Conservation (phyloP, 2,888 invertebrate species). For the Tetranychus truncatus region DNA sequence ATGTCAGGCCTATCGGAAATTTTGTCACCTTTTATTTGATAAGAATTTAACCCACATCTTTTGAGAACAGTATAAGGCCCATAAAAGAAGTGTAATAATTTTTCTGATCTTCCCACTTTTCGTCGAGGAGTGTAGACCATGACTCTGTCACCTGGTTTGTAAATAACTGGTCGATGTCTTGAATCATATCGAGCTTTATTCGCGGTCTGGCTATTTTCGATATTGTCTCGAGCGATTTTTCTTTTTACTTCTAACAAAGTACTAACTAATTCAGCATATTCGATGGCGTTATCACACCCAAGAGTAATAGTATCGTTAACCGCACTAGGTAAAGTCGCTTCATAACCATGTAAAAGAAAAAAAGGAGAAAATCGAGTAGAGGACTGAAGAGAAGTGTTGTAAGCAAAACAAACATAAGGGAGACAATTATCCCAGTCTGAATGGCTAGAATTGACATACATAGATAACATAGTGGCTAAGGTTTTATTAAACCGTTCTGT, state of each 20-base stretch:
- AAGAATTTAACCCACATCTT: background rate
- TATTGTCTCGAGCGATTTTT: background rate
- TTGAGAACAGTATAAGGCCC: conserved; percentile 13
- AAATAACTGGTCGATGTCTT: conserved; percentile 3
- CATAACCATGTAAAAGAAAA: background rate
- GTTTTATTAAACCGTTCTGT: too few relatives aligned
- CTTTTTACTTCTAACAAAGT: background rate
- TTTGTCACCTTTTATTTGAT: background rate
- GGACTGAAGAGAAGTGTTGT: background rate
- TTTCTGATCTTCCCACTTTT: conserved; percentile 12
- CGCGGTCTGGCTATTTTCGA: background rate
- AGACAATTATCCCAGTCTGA: too few relatives aligned
- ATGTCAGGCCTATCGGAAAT: background rate
- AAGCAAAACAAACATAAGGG: conserved; percentile 17
- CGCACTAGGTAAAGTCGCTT: conserved; percentile 17
- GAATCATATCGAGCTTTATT: background rate
- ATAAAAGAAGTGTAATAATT: conserved; percentile 12
- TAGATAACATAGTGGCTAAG: too few relatives aligned
- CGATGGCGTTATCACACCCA: background rate
- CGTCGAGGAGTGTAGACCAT: conserved; percentile 13
- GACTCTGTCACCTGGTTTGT: conserved; percentile 14
- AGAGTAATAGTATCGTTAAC: background rate
- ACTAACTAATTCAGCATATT: background rate
- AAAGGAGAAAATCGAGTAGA: conserved; percentile 5
- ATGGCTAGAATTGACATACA: too few relatives aligned